Conservation (phyloP, 1,140 invertebrate species). For the Oedothorax gibbosus region DNA sequence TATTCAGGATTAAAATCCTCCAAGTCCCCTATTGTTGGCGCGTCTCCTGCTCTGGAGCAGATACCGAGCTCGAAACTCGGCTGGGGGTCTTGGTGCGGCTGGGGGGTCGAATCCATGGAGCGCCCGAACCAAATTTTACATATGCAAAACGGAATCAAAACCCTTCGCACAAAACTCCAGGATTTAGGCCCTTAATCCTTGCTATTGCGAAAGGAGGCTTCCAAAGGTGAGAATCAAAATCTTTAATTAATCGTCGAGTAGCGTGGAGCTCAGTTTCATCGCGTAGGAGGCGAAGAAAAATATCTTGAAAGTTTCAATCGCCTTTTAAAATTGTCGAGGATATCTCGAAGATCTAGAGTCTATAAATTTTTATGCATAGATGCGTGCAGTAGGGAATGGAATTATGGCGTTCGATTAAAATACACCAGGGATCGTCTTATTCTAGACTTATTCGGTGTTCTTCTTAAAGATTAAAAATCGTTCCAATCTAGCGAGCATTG, state of each 20-base stretch:
- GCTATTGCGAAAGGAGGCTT: constrained; percentile 29
- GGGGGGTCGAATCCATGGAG: not conserved
- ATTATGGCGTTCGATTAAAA: constrained; percentile 21
- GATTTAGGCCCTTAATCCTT: constrained; percentile 32
- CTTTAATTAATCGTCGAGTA: constrained; percentile 56
- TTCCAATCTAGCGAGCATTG: constrained; percentile 19
- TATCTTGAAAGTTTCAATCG: constrained; percentile 32
- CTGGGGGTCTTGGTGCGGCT: constrained; percentile 3
- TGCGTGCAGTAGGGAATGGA: not conserved
- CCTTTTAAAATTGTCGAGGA: constrained; percentile 32
- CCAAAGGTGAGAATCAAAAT: constrained; percentile 17
- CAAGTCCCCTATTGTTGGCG: not conserved
- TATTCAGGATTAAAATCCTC: constrained; percentile 51
- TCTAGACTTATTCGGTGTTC: constrained; percentile 1
- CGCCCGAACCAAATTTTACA: constrained; percentile 23
- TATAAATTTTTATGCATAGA: too few relatives aligned
- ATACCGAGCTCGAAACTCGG: constrained; percentile 25
- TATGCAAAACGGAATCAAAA: constrained; percentile 55
- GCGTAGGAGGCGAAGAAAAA: constrained; percentile 21
- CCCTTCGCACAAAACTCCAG: constrained; percentile 23
- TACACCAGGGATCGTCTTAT: constrained; percentile 6
- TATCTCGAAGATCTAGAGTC: not conserved
- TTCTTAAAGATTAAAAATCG: constrained; percentile 44
- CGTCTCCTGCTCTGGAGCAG: constrained; percentile 1
- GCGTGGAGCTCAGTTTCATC: not conserved